A percentile compares a stretch with the other conserved stretches of the same genome.
Conservation (phyloP, 1,140 invertebrate species). For the Tigriopus japonicus region DNA sequence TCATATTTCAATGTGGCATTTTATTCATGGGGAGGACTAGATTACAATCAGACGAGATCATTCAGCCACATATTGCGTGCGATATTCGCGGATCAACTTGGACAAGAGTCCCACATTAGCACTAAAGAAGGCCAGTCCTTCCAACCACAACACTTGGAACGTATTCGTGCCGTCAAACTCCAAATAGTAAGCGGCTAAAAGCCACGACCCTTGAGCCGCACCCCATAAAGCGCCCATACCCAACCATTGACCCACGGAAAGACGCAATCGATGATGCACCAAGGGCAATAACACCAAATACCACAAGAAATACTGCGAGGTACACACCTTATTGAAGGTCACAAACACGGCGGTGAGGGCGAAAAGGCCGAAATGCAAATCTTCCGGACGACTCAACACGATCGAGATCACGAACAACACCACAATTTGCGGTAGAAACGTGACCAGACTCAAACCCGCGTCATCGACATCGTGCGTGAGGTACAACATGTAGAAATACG, state of each 20-base stretch:
- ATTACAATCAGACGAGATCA: too few species aligned
- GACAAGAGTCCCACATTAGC: constrained; percentile 50
- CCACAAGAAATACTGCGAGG: constrained; percentile 97
- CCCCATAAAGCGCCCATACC: constrained; percentile 44
- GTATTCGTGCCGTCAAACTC: constrained; percentile 72
- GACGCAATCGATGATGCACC: constrained; percentile 32
- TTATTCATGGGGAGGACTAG: too few species aligned
- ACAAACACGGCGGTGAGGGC: constrained; percentile 71
- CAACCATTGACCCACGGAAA: constrained; percentile 21
- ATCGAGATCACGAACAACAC: constrained; percentile 49
- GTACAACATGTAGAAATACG: constrained; percentile 87
- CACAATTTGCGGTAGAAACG: constrained; percentile 51
- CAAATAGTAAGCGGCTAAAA: constrained; percentile 69
- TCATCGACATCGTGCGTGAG: constrained; percentile 35
- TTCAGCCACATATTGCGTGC: not conserved
- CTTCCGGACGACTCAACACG: constrained; percentile 40
- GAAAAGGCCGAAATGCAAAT: constrained; percentile 67
- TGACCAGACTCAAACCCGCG: constrained; percentile 40
- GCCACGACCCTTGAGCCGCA: constrained; percentile 57
- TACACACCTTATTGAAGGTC: constrained; percentile 85
- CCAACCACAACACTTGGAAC: constrained; percentile 57
- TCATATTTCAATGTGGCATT: too few species aligned
- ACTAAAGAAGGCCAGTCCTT: constrained; percentile 51
- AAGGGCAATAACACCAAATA: constrained; percentile 69
- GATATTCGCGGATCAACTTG: constrained; percentile 40